Evolutionary conservation across 2,113 vertebrate species (phyloP), one percentile per base, ranked within the genome.

Genomic region (Columba janthina): DNA sequence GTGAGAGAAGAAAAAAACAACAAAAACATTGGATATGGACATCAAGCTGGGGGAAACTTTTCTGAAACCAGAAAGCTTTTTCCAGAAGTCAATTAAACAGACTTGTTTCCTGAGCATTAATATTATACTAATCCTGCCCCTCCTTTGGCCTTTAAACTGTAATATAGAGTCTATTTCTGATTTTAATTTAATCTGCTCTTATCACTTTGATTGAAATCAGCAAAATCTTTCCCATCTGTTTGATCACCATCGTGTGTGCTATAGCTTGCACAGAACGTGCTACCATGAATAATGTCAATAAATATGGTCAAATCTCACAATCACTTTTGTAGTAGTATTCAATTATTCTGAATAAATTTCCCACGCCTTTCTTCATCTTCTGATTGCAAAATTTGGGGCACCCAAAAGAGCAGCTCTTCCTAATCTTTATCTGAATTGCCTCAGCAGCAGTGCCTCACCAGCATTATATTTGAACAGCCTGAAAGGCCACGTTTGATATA

Each of bases 11-110:
- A 82, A 64, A 81, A 71, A 75, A 34, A 18, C 44, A 46, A 46
- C 44, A 46, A 46, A 7, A 2, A 14, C n/a, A 36, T 9, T 95
- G 94, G 89, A 94, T 93, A 92, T 24, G 76, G 85, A 95, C 91
- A 70, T 79, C 2, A 58, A 73, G 88, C 70, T 76, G 77, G 29
- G 62, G 40, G n/a, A 94, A 72, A 70, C 25, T 80, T 32, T 54
- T 65, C 69, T 70, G 69, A 94, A 82, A 89, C 38, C 44, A 93
- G 75, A 84, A 93, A 90, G 48, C 14, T 25, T 95, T 88, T 89
- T 88, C 82, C 83, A 97, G 94, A 82, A 95, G 61, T n/a, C 80
- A 88, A 74, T 90, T 92, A 85, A 91, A 93, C 71, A 71, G 29
- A 19, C 40, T 82, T 60, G 26, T 91, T 96, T 72, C 50, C 60